phyloP scores from a whole-genome alignment of 1,140 invertebrate species.

The Chionoecetes opilio region DNA sequence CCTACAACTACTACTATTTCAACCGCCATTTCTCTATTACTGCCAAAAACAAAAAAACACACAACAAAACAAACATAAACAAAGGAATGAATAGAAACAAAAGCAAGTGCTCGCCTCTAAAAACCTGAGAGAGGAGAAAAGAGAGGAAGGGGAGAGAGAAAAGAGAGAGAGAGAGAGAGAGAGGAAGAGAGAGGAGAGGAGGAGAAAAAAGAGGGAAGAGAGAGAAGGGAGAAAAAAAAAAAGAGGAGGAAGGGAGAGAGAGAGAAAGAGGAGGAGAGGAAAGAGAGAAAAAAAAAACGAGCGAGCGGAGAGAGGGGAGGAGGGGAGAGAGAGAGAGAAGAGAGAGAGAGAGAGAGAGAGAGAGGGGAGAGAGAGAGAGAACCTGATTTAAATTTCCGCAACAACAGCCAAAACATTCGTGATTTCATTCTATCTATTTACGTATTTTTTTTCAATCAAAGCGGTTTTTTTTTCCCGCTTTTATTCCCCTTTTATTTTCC shows the following conservation, averaged over 20 bases:
- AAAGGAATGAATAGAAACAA: background rate
- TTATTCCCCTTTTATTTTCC: background rate
- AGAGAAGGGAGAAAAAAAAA: background rate
- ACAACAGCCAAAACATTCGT: too few species aligned
- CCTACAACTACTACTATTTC: too few species aligned
- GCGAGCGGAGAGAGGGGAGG: background rate
- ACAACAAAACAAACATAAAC: background rate
- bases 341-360: constrained; percentile 2
- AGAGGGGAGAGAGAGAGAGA: background rate
- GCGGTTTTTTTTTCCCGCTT: background rate
- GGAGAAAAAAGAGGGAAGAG: background rate
- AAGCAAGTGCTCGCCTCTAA: background rate
- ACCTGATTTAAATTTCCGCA: background rate
- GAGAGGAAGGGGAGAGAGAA: background rate
- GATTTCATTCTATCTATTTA: too few species aligned
- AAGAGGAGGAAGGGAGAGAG: background rate
- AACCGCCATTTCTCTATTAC: background rate
- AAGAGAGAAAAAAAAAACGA: background rate
- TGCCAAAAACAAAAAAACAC: background rate
- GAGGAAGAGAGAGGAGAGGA: background rate
- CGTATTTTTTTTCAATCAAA: too few species aligned
- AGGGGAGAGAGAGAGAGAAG: background rate
- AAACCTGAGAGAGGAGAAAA: background rate
- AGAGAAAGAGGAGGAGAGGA: background rate
- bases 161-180: constrained; percentile 5